Base-by-base conservation (phyloP, 2,888 invertebrate species). In the Gnatocerus cornutus region DNA sequence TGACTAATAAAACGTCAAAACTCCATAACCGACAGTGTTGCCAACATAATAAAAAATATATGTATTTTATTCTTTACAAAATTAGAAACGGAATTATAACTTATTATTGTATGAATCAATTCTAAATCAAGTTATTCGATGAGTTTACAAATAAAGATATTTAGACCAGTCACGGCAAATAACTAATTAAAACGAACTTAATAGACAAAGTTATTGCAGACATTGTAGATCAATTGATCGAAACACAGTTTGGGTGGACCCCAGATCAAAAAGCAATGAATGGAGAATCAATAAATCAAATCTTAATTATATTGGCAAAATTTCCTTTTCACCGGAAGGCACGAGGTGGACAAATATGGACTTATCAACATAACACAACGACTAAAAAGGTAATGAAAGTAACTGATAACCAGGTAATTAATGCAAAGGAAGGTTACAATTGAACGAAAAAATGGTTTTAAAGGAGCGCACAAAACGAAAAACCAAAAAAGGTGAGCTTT, bases 381-480 rank as follows among this genome's bases (percentile, higher is more conserved):
- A n/a, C 37, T 37, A 37, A 37, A 37, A 37, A n/a, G 37, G 37
- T n/a, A 37, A 37, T 37, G 37, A 37, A 37, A 37, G 37, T 37
- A 30, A 30, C n/a, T n/a, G n/a, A n/a, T n/a, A n/a, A n/a, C n/a
- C n/a, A n/a, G n/a, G n/a, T n/a, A n/a, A n/a, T n/a, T n/a, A n/a
- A n/a, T n/a, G n/a, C n/a, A n/a, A n/a, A n/a, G n/a, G n/a, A n/a
- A n/a, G n/a, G n/a, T n/a, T n/a, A n/a, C n/a, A n/a, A n/a, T n/a
- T n/a, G n/a, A n/a, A n/a, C n/a, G n/a, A n/a, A n/a, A n/a, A n/a
- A n/a, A n/a, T n/a, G n/a, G n/a, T n/a, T n/a, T n/a, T n/a, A n/a
- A n/a, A n/a, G n/a, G n/a, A n/a, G n/a, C n/a, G n/a, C 21, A 21
- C 21, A 4, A 21, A 21, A 21, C 4, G 21, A 21, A 21, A 21